Percentiles rank a stretch among this genome's conserved stretches.
These are phyloP conservation scores for Penaeus japonicus DNA, from an alignment of 1,140 invertebrate genomes.

Conservation along the genomic window DNA sequence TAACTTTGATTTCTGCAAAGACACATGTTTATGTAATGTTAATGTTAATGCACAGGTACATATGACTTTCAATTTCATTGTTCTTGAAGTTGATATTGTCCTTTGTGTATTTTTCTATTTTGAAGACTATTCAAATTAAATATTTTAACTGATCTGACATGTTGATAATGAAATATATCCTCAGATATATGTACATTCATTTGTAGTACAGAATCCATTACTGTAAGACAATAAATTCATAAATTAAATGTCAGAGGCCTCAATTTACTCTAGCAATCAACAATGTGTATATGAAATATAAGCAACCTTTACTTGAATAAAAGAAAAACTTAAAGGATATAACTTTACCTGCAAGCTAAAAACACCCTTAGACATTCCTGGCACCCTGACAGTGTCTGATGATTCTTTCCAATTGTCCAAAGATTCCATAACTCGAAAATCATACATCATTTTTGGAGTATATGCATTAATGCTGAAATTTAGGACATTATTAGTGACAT, in stretches of 20 bases:
- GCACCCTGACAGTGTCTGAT: slow-evolving; percentile 52
- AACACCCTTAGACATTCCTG: slow-evolving; percentile 52
- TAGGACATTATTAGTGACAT: too few relatives aligned
- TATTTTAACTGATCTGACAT: too few relatives aligned
- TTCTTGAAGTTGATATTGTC: neutral
- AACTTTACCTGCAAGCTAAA: slow-evolving; percentile 45
- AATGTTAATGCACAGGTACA: neutral
- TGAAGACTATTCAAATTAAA: too few relatives aligned
- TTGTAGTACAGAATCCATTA: too few relatives aligned
- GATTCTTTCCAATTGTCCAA: slow-evolving; percentile 51
- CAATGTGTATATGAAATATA: neutral
- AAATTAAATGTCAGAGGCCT: too few relatives aligned
- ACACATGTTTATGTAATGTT: neutral
- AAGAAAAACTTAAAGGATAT: neutral
- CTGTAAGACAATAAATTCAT: too few relatives aligned
- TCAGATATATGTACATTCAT: too few relatives aligned
- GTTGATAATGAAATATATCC: too few relatives aligned
- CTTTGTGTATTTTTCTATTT: neutral
- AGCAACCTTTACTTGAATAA: neutral
- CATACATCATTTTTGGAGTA: slow-evolving; percentile 46
- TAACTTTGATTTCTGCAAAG: slow-evolving; percentile 41
- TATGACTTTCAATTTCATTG: neutral
- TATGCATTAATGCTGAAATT: too few relatives aligned
- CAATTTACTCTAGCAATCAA: too few relatives aligned
- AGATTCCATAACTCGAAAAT: slow-evolving; percentile 33